These are phyloP conservation scores for Siphamia tubifer DNA, from an alignment of 2,113 vertebrate genomes.

Conservation along the genomic window DNA sequence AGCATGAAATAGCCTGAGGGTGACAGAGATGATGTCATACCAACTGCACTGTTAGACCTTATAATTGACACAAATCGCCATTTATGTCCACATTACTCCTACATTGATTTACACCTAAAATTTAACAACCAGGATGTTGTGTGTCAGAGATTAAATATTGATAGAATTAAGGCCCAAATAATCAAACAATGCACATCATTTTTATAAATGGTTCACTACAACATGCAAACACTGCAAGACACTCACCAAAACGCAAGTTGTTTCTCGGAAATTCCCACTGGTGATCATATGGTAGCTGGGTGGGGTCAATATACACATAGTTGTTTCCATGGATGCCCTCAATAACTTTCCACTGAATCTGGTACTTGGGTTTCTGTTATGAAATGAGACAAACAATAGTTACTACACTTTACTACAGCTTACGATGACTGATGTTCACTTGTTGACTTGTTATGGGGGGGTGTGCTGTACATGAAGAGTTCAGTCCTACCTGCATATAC, in stretches of 20 bases:
- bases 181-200: too few relatives aligned
- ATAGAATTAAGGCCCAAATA: neutral
- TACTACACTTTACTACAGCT: too few relatives aligned
- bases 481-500: constrained; percentile 89
- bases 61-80: neutral
- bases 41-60: constrained; percentile 1
- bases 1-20: constrained; percentile 21
- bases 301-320: constrained; percentile 98
- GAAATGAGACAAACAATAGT: neutral
- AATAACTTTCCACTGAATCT: constrained; percentile 99
- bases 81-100: constrained; percentile 3
- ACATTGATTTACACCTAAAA: constrained; percentile 12
- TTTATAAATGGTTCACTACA: too few relatives aligned
- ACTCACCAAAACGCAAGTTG: constrained; percentile 94
- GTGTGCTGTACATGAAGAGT: neutral
- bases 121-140: neutral
- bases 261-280: constrained; percentile 98
- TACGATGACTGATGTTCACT: too few relatives aligned
- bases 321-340: constrained; percentile 97
- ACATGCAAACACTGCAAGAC: neutral
- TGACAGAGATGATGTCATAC: constrained; percentile 25
- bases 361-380: constrained; percentile 94
- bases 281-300: constrained; percentile 94
- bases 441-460: neutral
- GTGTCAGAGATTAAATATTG: neutral